A percentile compares a stretch with the other conserved stretches of the same genome.
Conservation (phyloP, 2,797 vertebrate species). For the Microctenopoma steveboyesi region DNA sequence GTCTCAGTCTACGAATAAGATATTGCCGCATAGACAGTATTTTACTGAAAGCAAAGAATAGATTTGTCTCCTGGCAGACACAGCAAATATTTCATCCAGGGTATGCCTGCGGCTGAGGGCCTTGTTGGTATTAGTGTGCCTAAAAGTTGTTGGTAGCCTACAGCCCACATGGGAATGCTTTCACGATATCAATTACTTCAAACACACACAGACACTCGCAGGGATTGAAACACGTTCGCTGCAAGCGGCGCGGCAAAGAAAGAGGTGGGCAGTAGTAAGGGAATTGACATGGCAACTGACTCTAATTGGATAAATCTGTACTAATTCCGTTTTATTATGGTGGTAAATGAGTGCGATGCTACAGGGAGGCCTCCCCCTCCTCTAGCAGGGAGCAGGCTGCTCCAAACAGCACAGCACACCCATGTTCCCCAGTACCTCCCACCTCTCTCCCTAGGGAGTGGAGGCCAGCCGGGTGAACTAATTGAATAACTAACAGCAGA, state of each 20-base stretch:
- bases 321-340: conserved; percentile 69
- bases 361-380: conserved; percentile 16
- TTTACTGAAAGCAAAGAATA: conserved; percentile 77
- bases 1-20: conserved; percentile 79
- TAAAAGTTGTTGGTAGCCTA: conserved; percentile 77
- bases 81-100: conserved; percentile 80
- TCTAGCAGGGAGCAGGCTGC: conserved; percentile 22
- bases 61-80: conserved; percentile 81
- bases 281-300: conserved; percentile 60
- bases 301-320: conserved; percentile 74
- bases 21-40: conserved; percentile 82
- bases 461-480: conserved; percentile 58
- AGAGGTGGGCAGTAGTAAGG: conserved; percentile 64
- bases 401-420: conserved; percentile 16
- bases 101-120: conserved; percentile 70
- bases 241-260: conserved; percentile 21
- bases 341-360: conserved; percentile 60
- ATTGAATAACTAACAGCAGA: conserved; percentile 76
- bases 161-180: conserved; percentile 69
- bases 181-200: conserved; percentile 69
- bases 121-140: conserved; percentile 72
- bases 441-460: conserved; percentile 48
- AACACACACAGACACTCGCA: conserved; percentile 45
- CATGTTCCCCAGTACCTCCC: conserved; percentile 38
- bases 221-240: conserved; percentile 43